Evolutionary conservation across 2,888 invertebrate genomes (phyloP), one percentile per base, ranked within the genome.

Genomic region (Orgyia antiqua): DNA sequence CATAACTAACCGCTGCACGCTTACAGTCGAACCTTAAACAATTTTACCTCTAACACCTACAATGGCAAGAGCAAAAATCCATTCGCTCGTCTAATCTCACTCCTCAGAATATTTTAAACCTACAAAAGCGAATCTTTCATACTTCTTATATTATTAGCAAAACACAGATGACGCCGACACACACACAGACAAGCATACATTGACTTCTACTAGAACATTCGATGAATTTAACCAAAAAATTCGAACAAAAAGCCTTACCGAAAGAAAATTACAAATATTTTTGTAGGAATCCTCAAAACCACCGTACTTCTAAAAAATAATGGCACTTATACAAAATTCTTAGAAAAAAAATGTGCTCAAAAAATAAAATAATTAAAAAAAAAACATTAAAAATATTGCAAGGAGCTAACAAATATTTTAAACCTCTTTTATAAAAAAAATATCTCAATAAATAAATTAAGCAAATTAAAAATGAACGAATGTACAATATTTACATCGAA

Each of bases 401-500:
- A 55, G 58, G 33, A 43, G 42, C n/a, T 52, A 64, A 55, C 74
- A 83, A 83, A 77, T 76, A 77, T 75, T 68, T 69, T 70, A 65
- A 74, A 76, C 69, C 68, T 66, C 68, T 66, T 65, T 54, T 58
- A 63, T 64, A 68, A 70, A 72, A 76, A 71, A n/a, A n/a, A n/a
- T n/a, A 71, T 73, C 57, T 75, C 70, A 84, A 84, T 82, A 80
- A 86, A 86, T 83, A 77, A 83, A 77, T 75, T 71, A 78, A 60
- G 61, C 58, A 58, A 69, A 67, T 65, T 13, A 61, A 53, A 68
- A 74, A 67, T 62, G 49, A 73, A 74, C 59, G 56, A 80, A 84
- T 83, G 71, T 84, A 84, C 86, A 86, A 76, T 84, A 86, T 86
- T 84, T 84, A 86, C 84, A 83, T 77, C 67, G 63, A 77, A 74